Percentiles rank a stretch among this genome's conserved stretches.
These are phyloP conservation scores for Ifrita kowaldi DNA, from an alignment of 2,113 vertebrate species.

Conservation along the genomic window DNA sequence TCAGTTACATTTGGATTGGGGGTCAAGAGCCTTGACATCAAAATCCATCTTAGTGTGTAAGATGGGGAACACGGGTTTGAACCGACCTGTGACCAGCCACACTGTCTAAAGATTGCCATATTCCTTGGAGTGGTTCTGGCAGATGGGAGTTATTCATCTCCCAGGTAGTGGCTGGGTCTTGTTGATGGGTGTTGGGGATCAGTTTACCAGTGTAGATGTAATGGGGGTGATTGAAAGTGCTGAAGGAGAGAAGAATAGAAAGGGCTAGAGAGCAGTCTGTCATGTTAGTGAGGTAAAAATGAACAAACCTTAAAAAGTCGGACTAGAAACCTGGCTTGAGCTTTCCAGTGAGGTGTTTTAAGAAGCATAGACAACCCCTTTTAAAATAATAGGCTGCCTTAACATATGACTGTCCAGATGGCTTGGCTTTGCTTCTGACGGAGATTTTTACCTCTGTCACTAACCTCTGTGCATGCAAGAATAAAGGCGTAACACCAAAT, in stretches of 20 bases:
- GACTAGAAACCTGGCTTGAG: neutral
- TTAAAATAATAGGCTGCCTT: neutral
- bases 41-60: neutral
- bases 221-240: neutral
- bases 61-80: neutral
- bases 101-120: rapidly evolving
- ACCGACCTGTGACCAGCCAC: neutral
- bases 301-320: neutral
- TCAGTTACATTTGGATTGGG: neutral
- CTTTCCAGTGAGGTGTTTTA: neutral
- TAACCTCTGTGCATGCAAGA: neutral
- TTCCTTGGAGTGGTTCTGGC: neutral
- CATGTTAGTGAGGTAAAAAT: neutral
- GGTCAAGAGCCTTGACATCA: neutral
- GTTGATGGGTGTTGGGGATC: rapidly evolving
- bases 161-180: rapidly evolving
- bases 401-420: neutral
- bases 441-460: neutral
- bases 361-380: neutral
- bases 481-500: neutral
- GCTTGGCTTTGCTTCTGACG: neutral
- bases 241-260: neutral
- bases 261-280: neutral
- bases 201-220: neutral
- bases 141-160: rapidly evolving